Percentiles rank a stretch among this genome's conserved stretches.
Conservation (phyloP, 2,888 invertebrate species). For the Leuctra nigra region DNA sequence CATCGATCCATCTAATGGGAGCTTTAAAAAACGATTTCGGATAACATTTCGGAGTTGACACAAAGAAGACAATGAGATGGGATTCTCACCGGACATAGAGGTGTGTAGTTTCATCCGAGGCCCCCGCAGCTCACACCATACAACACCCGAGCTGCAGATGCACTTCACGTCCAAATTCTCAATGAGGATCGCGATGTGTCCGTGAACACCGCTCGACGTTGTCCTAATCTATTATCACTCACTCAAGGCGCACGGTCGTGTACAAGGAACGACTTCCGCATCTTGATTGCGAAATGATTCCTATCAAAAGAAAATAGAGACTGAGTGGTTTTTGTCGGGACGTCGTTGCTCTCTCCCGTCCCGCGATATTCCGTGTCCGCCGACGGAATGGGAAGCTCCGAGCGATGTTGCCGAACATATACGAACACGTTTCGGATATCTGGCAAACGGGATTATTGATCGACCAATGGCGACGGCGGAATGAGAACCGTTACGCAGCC, state of each 20-base stretch:
- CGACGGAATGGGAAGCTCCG: slow-evolving; percentile 20
- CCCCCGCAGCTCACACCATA: slow-evolving; percentile 44
- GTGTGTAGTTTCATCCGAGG: slow-evolving; percentile 44
- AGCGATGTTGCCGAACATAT: slow-evolving; percentile 15
- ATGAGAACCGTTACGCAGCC: slow-evolving; percentile 10
- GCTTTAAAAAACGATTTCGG: too few species aligned
- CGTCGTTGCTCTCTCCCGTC: not conserved
- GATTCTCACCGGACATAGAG: slow-evolving; percentile 36
- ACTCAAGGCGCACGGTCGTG: slow-evolving; percentile 1
- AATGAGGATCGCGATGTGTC: not conserved
- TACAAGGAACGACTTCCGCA: slow-evolving; percentile 5
- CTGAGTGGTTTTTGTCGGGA: not conserved
- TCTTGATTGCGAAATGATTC: not conserved
- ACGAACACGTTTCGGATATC: slow-evolving; percentile 2
- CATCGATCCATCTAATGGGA: too few species aligned
- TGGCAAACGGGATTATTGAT: slow-evolving; percentile 23
- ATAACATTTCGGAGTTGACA: not conserved
- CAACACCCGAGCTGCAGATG: slow-evolving; percentile 31
- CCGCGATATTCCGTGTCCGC: slow-evolving; percentile 4
- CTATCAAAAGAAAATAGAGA: not conserved
- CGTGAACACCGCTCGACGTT: not conserved
- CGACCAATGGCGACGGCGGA: slow-evolving; percentile 22
- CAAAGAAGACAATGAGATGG: not conserved
- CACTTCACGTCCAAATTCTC: not conserved
- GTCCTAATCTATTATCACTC: not conserved